Evolutionary conservation across 2,113 vertebrate species (phyloP), one percentile per base, ranked within the genome.

Genomic region (Aspidoscelis tigris): DNA sequence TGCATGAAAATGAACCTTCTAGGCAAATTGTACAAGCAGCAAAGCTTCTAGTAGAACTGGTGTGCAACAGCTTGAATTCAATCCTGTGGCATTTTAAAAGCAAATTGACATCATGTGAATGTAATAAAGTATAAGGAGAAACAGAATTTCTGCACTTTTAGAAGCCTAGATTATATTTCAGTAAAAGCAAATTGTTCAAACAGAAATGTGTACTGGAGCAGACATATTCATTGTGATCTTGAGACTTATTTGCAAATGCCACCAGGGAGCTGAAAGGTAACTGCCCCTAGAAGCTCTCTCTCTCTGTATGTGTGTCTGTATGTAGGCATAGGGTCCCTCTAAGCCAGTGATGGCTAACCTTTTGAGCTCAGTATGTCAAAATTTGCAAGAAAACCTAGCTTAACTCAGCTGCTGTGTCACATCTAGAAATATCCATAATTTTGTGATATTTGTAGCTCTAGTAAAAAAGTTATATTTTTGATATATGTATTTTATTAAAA

Each of bases 261-360:
- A 82, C 69, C 68, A 39, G 14, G 39, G 10, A 10, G 73, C 81
- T 84, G 39, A 33, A 87, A 88, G 66, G 72, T 5, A n/a, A 26
- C 61, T 78, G 39, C 6, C 1, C 0, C 12, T 12, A n/a, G 12
- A 12, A 20, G 58, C 10, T 61, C 5, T 20, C 58, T 20, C 58
- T 12, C 58, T 61, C 18, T 61, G 11, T 20, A 3, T 61, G 58
- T 3, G 3, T 61, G 11, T 20, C 12, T 61, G 58, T 3, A 3
- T 61, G 58, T 61, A 16, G 18, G 58, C 58, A 50, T 50, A 50
- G 47, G 47, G 47, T 6, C 47, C 8, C 8, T 33, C 33, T 33
- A 33, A 33, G 33, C 33, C 33, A 33, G 33, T 33, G 33, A 33
- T 33, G 33, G 33, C 33, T 33, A 33, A 33, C 33, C 33, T 33